Percentiles rank a stretch among this genome's conserved stretches.
Evolutionary conservation across 2,888 invertebrate genomes (phyloP).

Genomic region (Melieria picta): DNA sequence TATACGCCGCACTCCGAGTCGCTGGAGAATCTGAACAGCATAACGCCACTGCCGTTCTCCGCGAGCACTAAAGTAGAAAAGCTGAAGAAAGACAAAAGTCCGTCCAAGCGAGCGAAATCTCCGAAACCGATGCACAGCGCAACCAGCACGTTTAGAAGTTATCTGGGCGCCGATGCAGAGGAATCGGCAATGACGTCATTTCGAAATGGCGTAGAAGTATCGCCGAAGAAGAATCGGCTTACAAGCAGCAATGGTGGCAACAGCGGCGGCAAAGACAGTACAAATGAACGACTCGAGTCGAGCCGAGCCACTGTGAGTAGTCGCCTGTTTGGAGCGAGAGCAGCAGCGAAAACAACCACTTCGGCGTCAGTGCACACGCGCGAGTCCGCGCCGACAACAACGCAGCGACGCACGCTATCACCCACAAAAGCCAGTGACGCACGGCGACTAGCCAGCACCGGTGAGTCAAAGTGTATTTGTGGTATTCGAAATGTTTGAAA

Average conservation of each 20-base stretch:
- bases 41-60: constrained; percentile 18
- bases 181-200: constrained; percentile 10
- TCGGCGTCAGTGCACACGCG: background rate
- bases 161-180: constrained; percentile 22
- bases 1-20: constrained; percentile 60
- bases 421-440: constrained; percentile 45
- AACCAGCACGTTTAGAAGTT: constrained; percentile 46
- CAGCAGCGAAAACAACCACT: constrained; percentile 32
- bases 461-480: constrained; percentile 33
- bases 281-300: constrained; percentile 15
- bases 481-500: background rate
- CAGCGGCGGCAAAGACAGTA: constrained; percentile 31
- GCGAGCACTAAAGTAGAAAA: constrained; percentile 5
- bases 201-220: constrained; percentile 25
- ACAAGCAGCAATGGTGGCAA: constrained; percentile 34
- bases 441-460: constrained; percentile 41
- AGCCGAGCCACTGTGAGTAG: background rate
- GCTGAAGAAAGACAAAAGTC: constrained; percentile 36
- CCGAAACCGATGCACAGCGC: constrained; percentile 28
- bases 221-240: constrained; percentile 37
- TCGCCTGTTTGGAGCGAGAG: constrained; percentile 39
- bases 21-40: constrained; percentile 56
- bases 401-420: constrained; percentile 42
- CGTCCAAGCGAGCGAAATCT: constrained; percentile 42
- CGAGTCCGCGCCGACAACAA: constrained; percentile 31